Base-by-base conservation (phyloP, 2,113 vertebrate genomes). In the Marmota flaviventris region DNA sequence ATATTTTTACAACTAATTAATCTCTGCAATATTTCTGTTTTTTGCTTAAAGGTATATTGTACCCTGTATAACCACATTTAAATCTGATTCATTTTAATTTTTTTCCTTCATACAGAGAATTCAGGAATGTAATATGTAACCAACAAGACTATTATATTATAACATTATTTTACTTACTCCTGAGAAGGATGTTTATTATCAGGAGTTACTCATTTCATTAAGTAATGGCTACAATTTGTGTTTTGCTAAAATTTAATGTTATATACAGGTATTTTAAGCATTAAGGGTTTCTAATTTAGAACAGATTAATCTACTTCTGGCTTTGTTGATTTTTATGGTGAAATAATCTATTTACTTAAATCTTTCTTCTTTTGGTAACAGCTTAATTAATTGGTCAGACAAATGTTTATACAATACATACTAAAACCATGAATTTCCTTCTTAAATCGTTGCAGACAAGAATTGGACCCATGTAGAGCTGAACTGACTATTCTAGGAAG, bases 401-500 rank as follows among this genome's bases (percentile, higher is more conserved):
- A 96, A 85, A 94, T 89, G 63, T 79, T 95, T 96, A 91, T 29
- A 56, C 76, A 94, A 96, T 75, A 53, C 58, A 39, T 91, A 70
- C 20, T 70, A 70, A 94, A 67, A 34, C 83, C 14, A 61, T 98
- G 97, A 95, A 85, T 98, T 45, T 8, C 34, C 87, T 97, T 97
- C 96, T 34, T 97, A 92, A 97, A 96, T 97, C 93, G 88, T 72
- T 96, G 18, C 95, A 99, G 99, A 97, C 99, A 99, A 97, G 63
- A 96, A 72, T 85, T 99, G 95, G 94, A 97, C 84, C 98, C 98
- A 0, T 99, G 99, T 96, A 98, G 99, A 94, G 99, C 98, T 78
- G 98, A 99, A 92, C 84, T 99, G 61, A 98, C 98, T 0, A 1
- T 99, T 77, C 94, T 97, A 91, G 98, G 98, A 37, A 95, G 97